A percentile compares a stretch with the other conserved stretches of the same genome.
Conservation (phyloP, 2,113 vertebrate genomes). For the Ophthalmotilapia sp. region DNA sequence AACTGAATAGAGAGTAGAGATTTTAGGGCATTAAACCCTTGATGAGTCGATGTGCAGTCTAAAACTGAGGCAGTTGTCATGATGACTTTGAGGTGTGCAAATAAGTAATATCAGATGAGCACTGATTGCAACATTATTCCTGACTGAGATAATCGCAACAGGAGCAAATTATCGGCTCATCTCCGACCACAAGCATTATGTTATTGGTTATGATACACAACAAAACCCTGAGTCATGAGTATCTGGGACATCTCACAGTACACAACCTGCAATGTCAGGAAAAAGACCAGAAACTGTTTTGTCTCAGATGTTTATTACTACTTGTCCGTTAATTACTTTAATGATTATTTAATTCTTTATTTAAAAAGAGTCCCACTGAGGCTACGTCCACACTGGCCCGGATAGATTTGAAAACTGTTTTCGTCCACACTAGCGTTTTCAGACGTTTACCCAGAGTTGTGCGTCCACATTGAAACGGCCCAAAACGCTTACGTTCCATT, state of each 20-base stretch:
- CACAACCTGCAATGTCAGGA: background rate
- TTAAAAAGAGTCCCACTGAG: background rate
- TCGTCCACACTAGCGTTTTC: background rate
- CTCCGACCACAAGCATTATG: background rate
- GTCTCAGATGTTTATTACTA: background rate
- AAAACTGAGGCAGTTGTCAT: background rate
- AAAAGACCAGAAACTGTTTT: background rate
- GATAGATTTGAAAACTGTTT: background rate
- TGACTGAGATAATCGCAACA: background rate
- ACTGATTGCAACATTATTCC: background rate
- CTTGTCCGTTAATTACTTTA: background rate
- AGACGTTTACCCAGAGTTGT: fast-evolving
- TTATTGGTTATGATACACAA: background rate
- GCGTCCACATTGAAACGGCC: background rate
- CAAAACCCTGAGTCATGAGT: background rate
- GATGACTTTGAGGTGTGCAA: background rate
- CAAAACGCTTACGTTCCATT: background rate
- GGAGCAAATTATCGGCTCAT: background rate
- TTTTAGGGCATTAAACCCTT: background rate
- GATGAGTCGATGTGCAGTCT: background rate
- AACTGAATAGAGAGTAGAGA: background rate
- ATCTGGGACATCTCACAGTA: background rate
- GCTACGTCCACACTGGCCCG: background rate
- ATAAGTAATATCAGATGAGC: background rate
- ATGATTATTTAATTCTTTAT: background rate